These are phyloP conservation scores for Acanthoscelides obtectus DNA, from an alignment of 2,888 invertebrate genomes.

Conservation along the genomic window DNA sequence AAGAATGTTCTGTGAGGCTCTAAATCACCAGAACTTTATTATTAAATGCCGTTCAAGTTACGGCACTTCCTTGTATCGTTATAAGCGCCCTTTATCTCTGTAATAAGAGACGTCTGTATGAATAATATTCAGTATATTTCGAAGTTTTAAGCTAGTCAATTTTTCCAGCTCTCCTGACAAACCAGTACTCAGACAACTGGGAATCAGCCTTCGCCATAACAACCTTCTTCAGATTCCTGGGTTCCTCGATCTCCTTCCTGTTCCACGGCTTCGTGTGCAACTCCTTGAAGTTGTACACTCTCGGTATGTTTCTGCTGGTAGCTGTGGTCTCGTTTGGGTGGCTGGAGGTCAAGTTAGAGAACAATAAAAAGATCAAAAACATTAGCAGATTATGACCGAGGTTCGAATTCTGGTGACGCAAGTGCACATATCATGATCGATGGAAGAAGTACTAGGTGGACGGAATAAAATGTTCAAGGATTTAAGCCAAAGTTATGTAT, in stretches of 20 bases:
- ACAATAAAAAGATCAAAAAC: constrained; percentile 39
- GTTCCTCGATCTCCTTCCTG: constrained; percentile 60
- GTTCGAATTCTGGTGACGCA: constrained; percentile 37
- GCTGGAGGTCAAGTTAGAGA: constrained; percentile 50
- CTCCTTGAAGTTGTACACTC: constrained; percentile 47
- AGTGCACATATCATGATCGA: neutral
- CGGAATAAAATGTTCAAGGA: neutral
- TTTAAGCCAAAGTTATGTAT: neutral
- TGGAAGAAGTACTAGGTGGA: neutral
- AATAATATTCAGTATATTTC: too few species aligned
- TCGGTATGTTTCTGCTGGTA: constrained; percentile 50
- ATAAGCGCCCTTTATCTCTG: too few species aligned
- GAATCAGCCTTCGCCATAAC: constrained; percentile 53
- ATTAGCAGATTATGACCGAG: constrained; percentile 44
- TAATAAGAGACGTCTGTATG: too few species aligned
- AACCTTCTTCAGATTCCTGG: constrained; percentile 54
- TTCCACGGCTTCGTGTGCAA: constrained; percentile 61
- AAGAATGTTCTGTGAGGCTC: too few species aligned
- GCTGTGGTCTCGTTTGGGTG: constrained; percentile 53
- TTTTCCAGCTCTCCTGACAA: constrained; percentile 45
- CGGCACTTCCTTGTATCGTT: too few species aligned
- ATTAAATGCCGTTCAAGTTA: too few species aligned
- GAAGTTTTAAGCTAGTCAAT: too few species aligned
- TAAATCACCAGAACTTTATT: too few species aligned
- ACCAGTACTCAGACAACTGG: constrained; percentile 46